These are phyloP conservation scores for Anas bernieri DNA, from an alignment of 2,797 vertebrate genomes.

Conservation along the genomic window DNA sequence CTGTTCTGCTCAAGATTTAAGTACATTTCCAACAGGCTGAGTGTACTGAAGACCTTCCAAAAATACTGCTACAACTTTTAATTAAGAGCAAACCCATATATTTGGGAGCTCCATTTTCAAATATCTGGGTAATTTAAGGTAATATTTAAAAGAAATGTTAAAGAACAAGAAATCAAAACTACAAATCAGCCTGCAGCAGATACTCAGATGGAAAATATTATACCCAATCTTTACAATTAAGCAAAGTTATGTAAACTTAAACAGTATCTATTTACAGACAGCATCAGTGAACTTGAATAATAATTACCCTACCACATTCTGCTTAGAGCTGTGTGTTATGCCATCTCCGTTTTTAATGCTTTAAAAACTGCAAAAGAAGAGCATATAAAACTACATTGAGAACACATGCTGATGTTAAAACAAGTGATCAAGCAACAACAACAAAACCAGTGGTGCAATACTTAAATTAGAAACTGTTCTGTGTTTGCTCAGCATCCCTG, in stretches of 20 bases:
- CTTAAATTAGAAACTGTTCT: slow-evolving; percentile 66
- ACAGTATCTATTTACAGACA: neutral
- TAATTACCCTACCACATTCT: neutral
- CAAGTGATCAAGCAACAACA: slow-evolving; percentile 44
- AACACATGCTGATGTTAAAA: slow-evolving; percentile 3
- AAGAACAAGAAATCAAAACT: neutral
- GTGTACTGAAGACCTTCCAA: neutral
- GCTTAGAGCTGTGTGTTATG: neutral
- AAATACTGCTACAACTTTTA: neutral
- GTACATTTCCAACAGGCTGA: neutral
- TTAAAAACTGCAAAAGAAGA: neutral
- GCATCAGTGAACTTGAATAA: neutral
- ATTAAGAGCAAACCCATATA: neutral
- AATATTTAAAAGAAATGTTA: neutral
- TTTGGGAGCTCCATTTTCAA: neutral
- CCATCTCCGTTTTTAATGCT: neutral
- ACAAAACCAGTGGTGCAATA: slow-evolving; percentile 6
- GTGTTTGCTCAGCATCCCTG: slow-evolving; percentile 67
- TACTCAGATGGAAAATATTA: neutral
- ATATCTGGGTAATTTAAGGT: neutral
- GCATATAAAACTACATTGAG: neutral
- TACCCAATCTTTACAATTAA: neutral
- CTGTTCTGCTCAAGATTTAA: neutral
- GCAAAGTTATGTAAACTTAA: neutral
- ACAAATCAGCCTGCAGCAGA: neutral